Conservation (phyloP, 2,113 vertebrate genomes). For the Miniopterus natalensis region DNA sequence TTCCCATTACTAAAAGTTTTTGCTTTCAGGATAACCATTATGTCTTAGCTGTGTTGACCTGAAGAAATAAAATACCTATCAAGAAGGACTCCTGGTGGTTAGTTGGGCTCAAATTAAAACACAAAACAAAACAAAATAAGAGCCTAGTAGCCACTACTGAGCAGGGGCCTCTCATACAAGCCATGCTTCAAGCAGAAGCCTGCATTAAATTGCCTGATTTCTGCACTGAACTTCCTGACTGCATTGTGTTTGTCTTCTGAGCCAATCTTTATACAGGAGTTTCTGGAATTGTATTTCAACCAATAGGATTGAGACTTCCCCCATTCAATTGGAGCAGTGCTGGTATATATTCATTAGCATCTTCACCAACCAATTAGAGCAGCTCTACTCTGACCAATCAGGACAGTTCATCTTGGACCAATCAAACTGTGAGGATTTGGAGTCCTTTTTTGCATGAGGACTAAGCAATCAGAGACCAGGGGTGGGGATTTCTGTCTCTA, state of each 20-base stretch:
- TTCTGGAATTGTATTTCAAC: neutral
- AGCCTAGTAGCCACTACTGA: neutral
- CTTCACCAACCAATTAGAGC: neutral
- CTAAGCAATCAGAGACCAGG: neutral
- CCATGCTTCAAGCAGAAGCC: neutral
- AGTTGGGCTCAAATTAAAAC: neutral
- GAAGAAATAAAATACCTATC: neutral
- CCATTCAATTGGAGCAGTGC: neutral
- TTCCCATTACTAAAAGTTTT: conserved; percentile 36
- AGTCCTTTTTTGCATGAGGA: neutral
- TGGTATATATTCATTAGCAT: neutral
- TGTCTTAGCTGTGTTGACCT: neutral
- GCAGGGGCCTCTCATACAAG: neutral
- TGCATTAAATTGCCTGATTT: neutral
- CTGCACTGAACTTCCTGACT: neutral
- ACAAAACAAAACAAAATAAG: neutral
- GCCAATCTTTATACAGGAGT: neutral
- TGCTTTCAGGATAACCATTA: neutral
- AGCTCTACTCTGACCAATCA: neutral
- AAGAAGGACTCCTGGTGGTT: neutral
- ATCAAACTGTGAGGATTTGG: neutral
- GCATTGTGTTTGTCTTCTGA: neutral
- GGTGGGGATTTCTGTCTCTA: neutral
- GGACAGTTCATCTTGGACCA: neutral
- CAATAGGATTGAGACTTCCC: neutral